These are phyloP conservation scores for Myotis daubentonii DNA, from an alignment of 2,797 vertebrate species.

Conservation along the genomic window DNA sequence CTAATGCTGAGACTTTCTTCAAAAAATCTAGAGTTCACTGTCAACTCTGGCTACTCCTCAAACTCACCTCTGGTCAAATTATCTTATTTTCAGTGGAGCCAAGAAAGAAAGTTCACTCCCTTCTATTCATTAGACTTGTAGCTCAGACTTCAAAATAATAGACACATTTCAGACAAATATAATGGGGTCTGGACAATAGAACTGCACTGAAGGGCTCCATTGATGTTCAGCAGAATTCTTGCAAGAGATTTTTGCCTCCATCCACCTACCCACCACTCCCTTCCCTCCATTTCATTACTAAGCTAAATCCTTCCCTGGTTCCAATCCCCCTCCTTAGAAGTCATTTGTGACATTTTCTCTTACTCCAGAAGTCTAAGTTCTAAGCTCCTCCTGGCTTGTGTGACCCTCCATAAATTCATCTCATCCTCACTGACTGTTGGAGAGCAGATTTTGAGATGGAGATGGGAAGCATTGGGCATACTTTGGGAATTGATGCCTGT, in stretches of 20 bases:
- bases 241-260: background rate
- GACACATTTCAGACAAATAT: background rate
- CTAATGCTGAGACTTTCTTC: background rate
- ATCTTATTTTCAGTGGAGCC: background rate
- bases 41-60: background rate
- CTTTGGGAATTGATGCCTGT: background rate
- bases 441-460: background rate
- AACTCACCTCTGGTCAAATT: background rate
- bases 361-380: background rate
- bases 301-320: background rate
- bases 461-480: background rate
- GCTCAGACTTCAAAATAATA: background rate
- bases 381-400: background rate
- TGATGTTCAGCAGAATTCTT: background rate
- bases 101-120: background rate
- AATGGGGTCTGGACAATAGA: background rate
- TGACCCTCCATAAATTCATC: background rate
- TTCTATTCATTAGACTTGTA: background rate
- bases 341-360: background rate
- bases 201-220: background rate
- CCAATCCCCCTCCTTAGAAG: background rate
- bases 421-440: background rate
- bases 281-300: background rate
- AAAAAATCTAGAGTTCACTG: background rate
- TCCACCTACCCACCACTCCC: background rate